phyloP scores from a whole-genome alignment of 1,140 invertebrate species.

The Tribolium castaneum region DNA sequence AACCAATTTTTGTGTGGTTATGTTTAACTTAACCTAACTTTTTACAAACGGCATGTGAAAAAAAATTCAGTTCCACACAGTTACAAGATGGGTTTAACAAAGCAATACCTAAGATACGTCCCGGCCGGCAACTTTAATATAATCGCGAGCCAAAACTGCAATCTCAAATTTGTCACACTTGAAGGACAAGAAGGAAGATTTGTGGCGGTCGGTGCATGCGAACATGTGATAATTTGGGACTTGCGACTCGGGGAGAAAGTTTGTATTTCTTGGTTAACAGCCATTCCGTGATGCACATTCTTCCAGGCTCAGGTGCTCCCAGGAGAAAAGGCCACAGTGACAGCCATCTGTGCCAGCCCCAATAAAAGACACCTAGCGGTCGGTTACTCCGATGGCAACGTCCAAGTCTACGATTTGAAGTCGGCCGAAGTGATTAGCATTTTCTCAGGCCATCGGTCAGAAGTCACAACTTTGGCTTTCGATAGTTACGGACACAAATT shows the following conservation, averaged over 20 bases:
- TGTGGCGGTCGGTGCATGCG: constrained; percentile 89
- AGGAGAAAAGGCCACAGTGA: constrained; percentile 83
- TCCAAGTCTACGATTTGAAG: constrained; percentile 83
- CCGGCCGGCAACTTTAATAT: constrained; percentile 87
- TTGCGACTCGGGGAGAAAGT: constrained; percentile 90
- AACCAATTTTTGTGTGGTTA: neutral
- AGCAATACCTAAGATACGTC: constrained; percentile 93
- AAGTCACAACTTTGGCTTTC: constrained; percentile 85
- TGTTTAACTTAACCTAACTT: neutral
- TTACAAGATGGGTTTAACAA: constrained; percentile 89
- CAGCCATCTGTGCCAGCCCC: constrained; percentile 76
- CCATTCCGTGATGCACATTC: neutral
- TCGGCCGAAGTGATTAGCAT: constrained; percentile 78
- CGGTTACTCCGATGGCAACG: constrained; percentile 90
- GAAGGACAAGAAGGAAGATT: constrained; percentile 83
- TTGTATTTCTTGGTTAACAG: constrained; percentile 48
- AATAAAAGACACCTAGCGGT: constrained; percentile 84
- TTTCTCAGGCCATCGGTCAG: constrained; percentile 90
- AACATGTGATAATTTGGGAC: constrained; percentile 96
- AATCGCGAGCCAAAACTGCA: constrained; percentile 82
- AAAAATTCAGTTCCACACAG: too few species aligned
- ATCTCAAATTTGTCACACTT: constrained; percentile 80
- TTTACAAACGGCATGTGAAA: too few species aligned
- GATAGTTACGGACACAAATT: constrained; percentile 83
- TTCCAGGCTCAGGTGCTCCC: constrained; percentile 76